Evolutionary conservation across 2,797 vertebrate species (phyloP).

Genomic region (Enteromius thamalakanensis): DNA sequence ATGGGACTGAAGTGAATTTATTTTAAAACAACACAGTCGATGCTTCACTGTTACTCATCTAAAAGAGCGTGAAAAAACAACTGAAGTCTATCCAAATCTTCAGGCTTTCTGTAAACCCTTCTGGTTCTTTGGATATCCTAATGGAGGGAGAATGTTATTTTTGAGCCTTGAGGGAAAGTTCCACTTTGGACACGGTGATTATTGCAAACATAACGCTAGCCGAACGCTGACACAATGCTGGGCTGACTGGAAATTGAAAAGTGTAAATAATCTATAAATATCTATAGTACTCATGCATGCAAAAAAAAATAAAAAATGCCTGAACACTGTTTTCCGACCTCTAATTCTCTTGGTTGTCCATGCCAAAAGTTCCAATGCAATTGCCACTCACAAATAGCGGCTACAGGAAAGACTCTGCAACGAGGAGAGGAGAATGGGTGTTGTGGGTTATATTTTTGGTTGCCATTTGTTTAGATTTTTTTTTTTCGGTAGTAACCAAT

Average conservation of each 20-base stretch:
- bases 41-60: conserved; percentile 33
- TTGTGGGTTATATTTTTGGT: conserved; percentile 28
- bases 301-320: conserved; percentile 59
- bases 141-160: conserved; percentile 63
- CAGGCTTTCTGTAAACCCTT: conserved; percentile 16
- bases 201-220: conserved; percentile 64
- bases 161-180: conserved; percentile 72
- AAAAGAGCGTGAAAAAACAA: conserved; percentile 2
- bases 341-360: conserved; percentile 49
- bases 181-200: conserved; percentile 63
- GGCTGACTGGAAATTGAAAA: conserved; percentile 67
- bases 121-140: conserved; percentile 55
- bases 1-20: background rate
- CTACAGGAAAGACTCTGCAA: conserved; percentile 1
- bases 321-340: conserved; percentile 67
- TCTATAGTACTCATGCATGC: conserved; percentile 59
- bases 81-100: background rate
- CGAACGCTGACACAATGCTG: conserved; percentile 55
- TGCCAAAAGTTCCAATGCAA: conserved; percentile 67
- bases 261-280: conserved; percentile 71
- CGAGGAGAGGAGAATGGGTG: conserved; percentile 8
- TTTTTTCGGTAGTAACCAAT: conserved; percentile 38
- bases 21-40: conserved; percentile 13
- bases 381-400: conserved; percentile 18
- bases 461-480: conserved; percentile 47